Conservation (phyloP, 2,888 invertebrate genomes). For the Tipula lateralis region DNA sequence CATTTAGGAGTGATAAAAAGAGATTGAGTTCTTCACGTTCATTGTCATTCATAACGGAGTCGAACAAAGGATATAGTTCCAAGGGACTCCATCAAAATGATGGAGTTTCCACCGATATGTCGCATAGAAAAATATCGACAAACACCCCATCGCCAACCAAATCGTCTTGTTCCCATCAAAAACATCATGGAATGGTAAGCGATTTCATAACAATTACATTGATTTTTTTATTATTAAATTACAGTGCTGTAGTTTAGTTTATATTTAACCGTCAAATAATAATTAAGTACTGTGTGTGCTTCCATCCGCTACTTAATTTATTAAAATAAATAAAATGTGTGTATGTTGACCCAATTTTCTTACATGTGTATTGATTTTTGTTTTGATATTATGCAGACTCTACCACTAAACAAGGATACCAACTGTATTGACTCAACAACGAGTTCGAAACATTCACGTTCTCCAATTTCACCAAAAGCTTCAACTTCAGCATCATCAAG, state of each 20-base stretch:
- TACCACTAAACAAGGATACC: background rate
- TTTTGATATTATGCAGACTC: background rate
- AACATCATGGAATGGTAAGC: conserved; percentile 33
- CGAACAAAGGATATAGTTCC: background rate
- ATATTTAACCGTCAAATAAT: background rate
- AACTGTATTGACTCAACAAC: background rate
- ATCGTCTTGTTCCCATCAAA: background rate
- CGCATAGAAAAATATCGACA: background rate
- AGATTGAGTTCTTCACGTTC: background rate
- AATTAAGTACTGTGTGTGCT: background rate
- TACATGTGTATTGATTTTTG: background rate
- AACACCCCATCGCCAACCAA: conserved; percentile 29
- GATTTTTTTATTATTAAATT: background rate
- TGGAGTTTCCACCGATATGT: background rate
- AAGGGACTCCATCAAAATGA: background rate
- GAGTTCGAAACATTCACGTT: background rate
- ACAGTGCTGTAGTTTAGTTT: background rate
- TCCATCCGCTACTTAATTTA: background rate
- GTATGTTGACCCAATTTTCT: background rate
- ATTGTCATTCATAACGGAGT: conserved; percentile 14
- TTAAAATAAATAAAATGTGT: background rate
- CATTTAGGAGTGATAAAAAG: conserved; percentile 30
- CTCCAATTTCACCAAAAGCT: background rate
- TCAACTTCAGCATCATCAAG: background rate
- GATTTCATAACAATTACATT: background rate